These are phyloP conservation scores for Augochlora pura DNA, from an alignment of 1,140 invertebrate species.

Conservation along the genomic window DNA sequence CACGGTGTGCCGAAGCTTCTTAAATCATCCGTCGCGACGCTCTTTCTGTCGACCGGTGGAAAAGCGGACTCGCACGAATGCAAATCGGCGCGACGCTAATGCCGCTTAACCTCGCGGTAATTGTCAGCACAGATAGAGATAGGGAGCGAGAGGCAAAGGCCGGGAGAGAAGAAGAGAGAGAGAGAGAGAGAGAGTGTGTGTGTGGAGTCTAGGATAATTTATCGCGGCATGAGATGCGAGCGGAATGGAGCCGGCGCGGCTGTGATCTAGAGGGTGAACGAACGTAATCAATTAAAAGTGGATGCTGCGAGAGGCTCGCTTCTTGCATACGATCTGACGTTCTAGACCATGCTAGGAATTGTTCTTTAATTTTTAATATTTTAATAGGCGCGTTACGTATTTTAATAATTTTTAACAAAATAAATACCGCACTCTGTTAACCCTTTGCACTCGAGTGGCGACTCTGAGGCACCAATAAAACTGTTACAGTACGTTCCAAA, in stretches of 20 bases:
- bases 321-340: neutral
- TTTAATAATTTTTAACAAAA: too few relatives aligned
- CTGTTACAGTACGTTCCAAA: too few relatives aligned
- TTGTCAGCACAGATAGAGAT: neutral
- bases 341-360: too few relatives aligned
- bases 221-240: neutral
- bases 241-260: neutral
- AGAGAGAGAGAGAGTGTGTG: neutral
- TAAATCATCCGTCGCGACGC: neutral
- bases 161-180: neutral
- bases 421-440: too few relatives aligned
- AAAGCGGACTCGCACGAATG: conserved; percentile 6
- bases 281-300: conserved; percentile 4
- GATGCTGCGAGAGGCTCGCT: neutral
- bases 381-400: too few relatives aligned
- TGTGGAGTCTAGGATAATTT: neutral
- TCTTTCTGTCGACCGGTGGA: neutral
- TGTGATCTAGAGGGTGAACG: neutral
- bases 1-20: neutral
- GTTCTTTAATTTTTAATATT: too few relatives aligned
- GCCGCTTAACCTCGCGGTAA: conserved; percentile 4
- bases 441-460: too few relatives aligned
- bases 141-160: neutral
- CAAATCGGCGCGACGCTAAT: conserved; percentile 12
- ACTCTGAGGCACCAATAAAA: too few relatives aligned